These are phyloP conservation scores for Clepsis dumicolana DNA, from an alignment of 2,888 invertebrate species.

Conservation along the genomic window DNA sequence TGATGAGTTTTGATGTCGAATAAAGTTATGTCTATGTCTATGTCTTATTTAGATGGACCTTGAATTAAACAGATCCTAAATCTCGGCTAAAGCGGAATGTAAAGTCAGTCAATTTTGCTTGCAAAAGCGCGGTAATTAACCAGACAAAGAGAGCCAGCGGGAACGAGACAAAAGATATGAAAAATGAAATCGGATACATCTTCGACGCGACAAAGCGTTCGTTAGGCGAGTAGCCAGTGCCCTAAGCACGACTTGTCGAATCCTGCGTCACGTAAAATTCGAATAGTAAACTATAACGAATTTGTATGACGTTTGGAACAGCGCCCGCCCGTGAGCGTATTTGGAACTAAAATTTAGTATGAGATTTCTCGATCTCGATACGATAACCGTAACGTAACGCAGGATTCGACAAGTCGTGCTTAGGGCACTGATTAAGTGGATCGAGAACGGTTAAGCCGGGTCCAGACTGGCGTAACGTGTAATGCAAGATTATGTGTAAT, in stretches of 20 bases:
- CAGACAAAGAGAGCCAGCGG: slow-evolving; percentile 45
- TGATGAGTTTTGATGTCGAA: too few species aligned
- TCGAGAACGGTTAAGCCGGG: not conserved
- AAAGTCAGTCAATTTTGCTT: not conserved
- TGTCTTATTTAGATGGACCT: not conserved
- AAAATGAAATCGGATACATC: slow-evolving; percentile 44
- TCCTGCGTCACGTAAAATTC: too few species aligned
- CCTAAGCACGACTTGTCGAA: too few species aligned
- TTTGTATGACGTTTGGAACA: too few species aligned
- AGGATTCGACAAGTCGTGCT: too few species aligned
- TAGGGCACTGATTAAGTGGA: slow-evolving; percentile 4
- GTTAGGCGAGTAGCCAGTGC: slow-evolving; percentile 47
- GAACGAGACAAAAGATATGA: slow-evolving; percentile 46
- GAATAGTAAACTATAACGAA: too few species aligned
- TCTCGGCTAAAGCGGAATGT: not conserved
- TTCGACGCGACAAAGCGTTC: slow-evolving; percentile 48
- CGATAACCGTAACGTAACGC: too few species aligned
- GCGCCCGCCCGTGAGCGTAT: too few species aligned
- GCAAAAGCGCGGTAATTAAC: slow-evolving; percentile 44
- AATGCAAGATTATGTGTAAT: not conserved
- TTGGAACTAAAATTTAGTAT: too few species aligned
- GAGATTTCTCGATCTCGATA: too few species aligned
- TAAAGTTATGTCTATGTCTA: too few species aligned
- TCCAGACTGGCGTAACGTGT: too few species aligned
- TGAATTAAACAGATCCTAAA: not conserved